phyloP scores from a whole-genome alignment of 2,797 vertebrate species.

The Delichon dasypus region DNA sequence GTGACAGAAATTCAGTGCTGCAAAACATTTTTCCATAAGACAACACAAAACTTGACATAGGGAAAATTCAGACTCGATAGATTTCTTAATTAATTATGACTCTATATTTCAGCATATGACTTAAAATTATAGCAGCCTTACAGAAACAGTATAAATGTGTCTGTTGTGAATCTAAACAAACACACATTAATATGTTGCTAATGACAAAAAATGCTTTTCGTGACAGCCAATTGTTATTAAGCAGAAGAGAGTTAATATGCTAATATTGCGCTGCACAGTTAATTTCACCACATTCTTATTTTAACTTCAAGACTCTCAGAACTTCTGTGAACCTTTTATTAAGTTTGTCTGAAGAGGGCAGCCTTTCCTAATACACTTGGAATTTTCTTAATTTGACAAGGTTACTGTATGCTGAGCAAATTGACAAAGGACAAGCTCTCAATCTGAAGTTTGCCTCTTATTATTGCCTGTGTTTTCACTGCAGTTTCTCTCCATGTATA shows the following conservation, averaged over 20 bases:
- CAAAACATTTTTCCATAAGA: constrained; percentile 50
- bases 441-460: not conserved
- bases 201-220: not conserved
- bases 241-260: not conserved
- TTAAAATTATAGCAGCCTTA: not conserved
- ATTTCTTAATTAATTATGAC: constrained; percentile 61
- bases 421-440: not conserved
- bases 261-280: not conserved
- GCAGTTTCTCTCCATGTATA: not conserved
- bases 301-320: not conserved
- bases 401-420: not conserved
- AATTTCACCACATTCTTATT: not conserved
- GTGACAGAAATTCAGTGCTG: constrained; percentile 42
- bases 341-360: constrained; percentile 79
- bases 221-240: not conserved
- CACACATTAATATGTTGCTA: not conserved
- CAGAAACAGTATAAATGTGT: not conserved
- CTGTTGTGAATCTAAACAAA: not conserved
- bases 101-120: constrained; percentile 26
- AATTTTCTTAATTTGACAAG: constrained; percentile 36
- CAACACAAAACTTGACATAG: not conserved
- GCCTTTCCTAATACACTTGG: constrained; percentile 73
- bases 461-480: not conserved
- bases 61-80: constrained; percentile 50
- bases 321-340: constrained; percentile 27